Percentiles rank a stretch among this genome's conserved stretches.
These are phyloP conservation scores for Scomber colias DNA, from an alignment of 2,113 vertebrate species.

Conservation along the genomic window DNA sequence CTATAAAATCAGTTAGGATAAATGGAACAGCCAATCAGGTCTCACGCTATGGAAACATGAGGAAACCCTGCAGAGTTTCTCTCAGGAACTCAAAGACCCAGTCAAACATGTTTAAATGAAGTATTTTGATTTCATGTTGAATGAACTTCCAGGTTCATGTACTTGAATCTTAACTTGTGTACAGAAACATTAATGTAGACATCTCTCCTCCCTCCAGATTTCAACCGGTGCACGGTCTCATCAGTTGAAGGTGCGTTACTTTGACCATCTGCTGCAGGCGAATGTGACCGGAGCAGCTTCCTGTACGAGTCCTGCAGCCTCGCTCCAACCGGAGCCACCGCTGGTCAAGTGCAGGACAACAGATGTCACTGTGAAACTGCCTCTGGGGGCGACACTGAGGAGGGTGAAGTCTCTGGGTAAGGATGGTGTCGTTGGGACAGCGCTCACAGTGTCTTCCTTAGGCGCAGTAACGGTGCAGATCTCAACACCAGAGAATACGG, in stretches of 20 bases:
- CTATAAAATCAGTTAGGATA: too few species aligned
- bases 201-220: neutral
- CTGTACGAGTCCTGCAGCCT: neutral
- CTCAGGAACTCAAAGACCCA: too few species aligned
- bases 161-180: too few species aligned
- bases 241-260: conserved; percentile 5
- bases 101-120: too few species aligned
- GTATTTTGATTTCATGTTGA: too few species aligned
- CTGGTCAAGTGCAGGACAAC: neutral
- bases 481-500: neutral
- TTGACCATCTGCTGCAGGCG: neutral
- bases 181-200: neutral
- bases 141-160: too few species aligned
- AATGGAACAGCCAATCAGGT: too few species aligned
- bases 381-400: neutral
- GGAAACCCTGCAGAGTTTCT: too few species aligned
- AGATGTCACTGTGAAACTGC: neutral
- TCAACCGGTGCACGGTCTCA: conserved; percentile 2
- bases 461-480: neutral
- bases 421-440: neutral
- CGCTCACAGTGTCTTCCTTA: neutral
- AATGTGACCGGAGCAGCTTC: neutral
- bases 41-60: too few species aligned
- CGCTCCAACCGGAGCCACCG: neutral
- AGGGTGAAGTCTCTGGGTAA: conserved; percentile 3